A percentile compares a stretch with the other conserved stretches of the same genome.
Evolutionary conservation across 2,888 invertebrate species (phyloP).

Genomic region (Nomada goodeniana): DNA sequence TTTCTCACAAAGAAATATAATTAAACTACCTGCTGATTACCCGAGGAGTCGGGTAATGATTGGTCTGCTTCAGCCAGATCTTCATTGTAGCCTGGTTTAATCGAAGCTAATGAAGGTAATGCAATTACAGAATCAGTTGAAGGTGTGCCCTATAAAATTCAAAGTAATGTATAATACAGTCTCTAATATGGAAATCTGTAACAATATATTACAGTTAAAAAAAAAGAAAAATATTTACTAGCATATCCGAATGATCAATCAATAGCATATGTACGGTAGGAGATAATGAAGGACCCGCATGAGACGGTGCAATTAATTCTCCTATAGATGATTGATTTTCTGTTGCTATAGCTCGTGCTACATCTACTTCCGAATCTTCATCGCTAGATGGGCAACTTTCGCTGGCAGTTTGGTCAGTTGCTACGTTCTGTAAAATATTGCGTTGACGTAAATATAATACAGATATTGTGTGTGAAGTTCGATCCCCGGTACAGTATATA

Average conservation of each 20-base stretch:
- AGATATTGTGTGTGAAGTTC: conserved; percentile 1
- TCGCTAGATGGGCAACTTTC: conserved; percentile 80
- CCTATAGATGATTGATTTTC: conserved; percentile 68
- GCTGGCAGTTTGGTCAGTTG: conserved; percentile 78
- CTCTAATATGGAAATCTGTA: neutral
- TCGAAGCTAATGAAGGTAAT: conserved; percentile 61
- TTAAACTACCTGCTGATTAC: conserved; percentile 75
- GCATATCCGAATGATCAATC: conserved; percentile 63
- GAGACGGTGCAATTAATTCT: conserved; percentile 48
- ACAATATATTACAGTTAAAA: neutral
- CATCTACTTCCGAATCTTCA: conserved; percentile 78
- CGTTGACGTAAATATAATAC: neutral
- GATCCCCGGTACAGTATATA: conserved; percentile 11
- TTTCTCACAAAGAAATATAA: neutral
- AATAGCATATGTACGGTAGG: conserved; percentile 55
- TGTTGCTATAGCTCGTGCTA: conserved; percentile 63
- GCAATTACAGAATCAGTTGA: conserved; percentile 61
- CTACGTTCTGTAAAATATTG: conserved; percentile 72
- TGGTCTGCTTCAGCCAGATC: conserved; percentile 94
- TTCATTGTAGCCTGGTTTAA: conserved; percentile 86
- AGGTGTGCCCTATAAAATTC: conserved; percentile 64
- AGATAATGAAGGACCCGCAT: conserved; percentile 54
- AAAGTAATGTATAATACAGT: neutral
- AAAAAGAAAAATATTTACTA: conserved; percentile 50
- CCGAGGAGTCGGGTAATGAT: conserved; percentile 85